These are phyloP conservation scores for Ephestia elutella DNA, from an alignment of 1,140 invertebrate species.

Conservation along the genomic window DNA sequence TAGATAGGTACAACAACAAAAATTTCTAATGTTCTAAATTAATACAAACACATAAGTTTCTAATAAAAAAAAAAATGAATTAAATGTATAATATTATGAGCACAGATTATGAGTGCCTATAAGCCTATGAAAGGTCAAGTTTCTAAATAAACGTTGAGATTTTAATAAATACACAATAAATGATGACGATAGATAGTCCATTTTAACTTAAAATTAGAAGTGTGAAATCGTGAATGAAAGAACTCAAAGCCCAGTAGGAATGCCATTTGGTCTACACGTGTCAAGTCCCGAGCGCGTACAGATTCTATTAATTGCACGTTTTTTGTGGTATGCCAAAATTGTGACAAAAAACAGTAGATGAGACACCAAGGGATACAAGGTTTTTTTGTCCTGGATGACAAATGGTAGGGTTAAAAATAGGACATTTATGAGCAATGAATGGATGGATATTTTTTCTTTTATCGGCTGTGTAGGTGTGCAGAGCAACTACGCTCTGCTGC, in stretches of 20 bases:
- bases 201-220: not conserved
- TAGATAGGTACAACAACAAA: too few relatives aligned
- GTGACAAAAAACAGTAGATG: slow-evolving; percentile 30
- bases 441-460: slow-evolving; percentile 5
- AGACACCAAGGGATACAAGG: slow-evolving; percentile 22
- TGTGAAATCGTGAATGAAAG: slow-evolving; percentile 11
- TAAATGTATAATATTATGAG: too few relatives aligned
- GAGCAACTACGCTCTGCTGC: too few relatives aligned
- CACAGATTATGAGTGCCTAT: too few relatives aligned
- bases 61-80: too few relatives aligned
- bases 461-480: not conserved
- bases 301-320: slow-evolving; percentile 56
- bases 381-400: slow-evolving; percentile 17
- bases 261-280: slow-evolving; percentile 64
- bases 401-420: slow-evolving; percentile 37
- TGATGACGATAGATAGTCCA: too few relatives aligned
- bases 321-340: slow-evolving; percentile 34
- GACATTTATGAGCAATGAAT: not conserved
- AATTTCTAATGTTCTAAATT: too few relatives aligned
- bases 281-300: slow-evolving; percentile 33
- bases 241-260: slow-evolving; percentile 35
- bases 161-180: too few relatives aligned
- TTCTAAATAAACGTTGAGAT: too few relatives aligned
- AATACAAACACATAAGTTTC: too few relatives aligned
- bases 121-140: too few relatives aligned